A percentile compares a stretch with the other conserved stretches of the same genome.
phyloP scores from a whole-genome alignment of 2,113 vertebrate genomes.

The Antechinus flavipes region DNA sequence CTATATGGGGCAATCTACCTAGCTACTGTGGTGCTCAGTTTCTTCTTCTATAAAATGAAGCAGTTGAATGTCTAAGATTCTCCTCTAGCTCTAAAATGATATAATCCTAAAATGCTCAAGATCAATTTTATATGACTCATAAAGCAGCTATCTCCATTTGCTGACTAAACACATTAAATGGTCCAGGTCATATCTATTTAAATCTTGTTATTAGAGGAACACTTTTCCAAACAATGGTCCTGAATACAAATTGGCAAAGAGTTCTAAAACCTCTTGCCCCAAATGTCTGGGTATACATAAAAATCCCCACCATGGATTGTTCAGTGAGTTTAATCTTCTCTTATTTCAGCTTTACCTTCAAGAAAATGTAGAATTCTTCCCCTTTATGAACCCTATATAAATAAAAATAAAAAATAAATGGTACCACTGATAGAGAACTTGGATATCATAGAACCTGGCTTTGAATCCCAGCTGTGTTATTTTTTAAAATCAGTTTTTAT shows the following conservation, averaged over 20 bases:
- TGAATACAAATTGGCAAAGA: constrained; percentile 25
- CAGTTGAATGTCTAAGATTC: not conserved
- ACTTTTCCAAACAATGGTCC: constrained; percentile 48
- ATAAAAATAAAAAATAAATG: not conserved
- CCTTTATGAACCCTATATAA: not conserved
- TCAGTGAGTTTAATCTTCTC: constrained; percentile 10
- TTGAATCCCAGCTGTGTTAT: not conserved
- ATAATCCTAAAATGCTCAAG: not conserved
- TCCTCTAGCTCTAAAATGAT: not conserved
- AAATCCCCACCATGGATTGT: not conserved
- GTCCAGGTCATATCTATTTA: constrained; percentile 11
- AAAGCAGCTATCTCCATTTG: not conserved
- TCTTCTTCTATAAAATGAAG: not conserved
- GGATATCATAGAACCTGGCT: not conserved
- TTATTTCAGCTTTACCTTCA: constrained; percentile 26
- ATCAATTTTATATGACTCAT: constrained; percentile 23
- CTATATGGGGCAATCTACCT: not conserved
- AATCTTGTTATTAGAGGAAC: constrained; percentile 52
- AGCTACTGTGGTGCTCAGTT: not conserved
- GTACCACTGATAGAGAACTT: not conserved
- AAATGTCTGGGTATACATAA: constrained; percentile 20
- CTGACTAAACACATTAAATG: constrained; percentile 65
- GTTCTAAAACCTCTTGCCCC: not conserved
- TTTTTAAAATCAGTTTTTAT: not conserved
- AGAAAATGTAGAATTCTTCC: not conserved